A percentile compares a stretch with the other conserved stretches of the same genome.
Evolutionary conservation across 2,888 invertebrate species (phyloP).

Genomic region (Zaprionus obscuricornis): DNA sequence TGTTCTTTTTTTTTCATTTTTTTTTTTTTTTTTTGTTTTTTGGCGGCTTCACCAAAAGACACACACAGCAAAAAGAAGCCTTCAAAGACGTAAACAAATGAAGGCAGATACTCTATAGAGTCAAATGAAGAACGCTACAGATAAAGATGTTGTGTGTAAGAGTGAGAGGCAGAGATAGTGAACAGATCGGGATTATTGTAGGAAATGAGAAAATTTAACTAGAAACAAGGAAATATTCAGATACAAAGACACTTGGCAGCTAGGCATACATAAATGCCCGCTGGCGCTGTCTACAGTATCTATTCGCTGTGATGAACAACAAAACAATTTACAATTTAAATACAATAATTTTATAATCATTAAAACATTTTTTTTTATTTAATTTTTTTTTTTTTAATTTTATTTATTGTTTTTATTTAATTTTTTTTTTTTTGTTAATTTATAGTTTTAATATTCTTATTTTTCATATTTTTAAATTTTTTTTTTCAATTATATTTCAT

Average conservation of each 20-base stretch:
- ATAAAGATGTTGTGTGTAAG: constrained; percentile 19
- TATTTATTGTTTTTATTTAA: no score
- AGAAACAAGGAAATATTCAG: constrained; percentile 60
- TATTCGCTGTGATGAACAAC: constrained; percentile 28
- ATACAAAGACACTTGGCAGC: constrained; percentile 49
- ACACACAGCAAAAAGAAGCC: constrained; percentile 7
- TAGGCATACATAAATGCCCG: constrained; percentile 26
- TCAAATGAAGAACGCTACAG: constrained; percentile 29
- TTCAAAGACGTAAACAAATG: constrained; percentile 70
- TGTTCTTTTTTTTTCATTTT: not conserved
- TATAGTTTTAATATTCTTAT: no score
- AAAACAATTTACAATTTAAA: not conserved
- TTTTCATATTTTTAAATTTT: no score
- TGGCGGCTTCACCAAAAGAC: constrained; percentile 14
- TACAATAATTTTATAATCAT: no score
- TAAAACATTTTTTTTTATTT: no score
- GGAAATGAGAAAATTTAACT: constrained; percentile 7
- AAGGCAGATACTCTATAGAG: constrained; percentile 44
- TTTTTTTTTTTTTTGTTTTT: constrained; percentile 14
- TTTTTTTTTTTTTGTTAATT: no score
- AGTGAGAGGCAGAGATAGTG: constrained; percentile 4
- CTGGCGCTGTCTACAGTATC: not conserved
- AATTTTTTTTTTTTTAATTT: no score
- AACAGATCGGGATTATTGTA: not conserved
- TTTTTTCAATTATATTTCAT: no score